These are phyloP conservation scores for Epirrita christyi DNA, from an alignment of 2,888 invertebrate genomes.

Conservation along the genomic window DNA sequence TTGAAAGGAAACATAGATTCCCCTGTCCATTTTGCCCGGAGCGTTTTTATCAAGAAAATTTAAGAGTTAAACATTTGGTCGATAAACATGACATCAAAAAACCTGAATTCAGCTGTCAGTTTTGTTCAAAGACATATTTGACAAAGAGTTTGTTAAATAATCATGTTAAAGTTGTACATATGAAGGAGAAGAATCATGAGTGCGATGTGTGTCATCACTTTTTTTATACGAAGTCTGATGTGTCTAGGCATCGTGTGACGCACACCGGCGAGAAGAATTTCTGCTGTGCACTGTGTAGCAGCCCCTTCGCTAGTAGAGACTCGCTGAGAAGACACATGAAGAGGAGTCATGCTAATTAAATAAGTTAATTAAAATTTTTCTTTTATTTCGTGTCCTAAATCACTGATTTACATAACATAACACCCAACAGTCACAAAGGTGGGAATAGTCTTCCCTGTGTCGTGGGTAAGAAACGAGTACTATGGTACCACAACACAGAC, in stretches of 20 bases:
- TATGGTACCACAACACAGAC: too few species aligned
- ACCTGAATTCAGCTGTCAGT: slow-evolving; percentile 61
- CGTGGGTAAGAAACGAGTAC: too few species aligned
- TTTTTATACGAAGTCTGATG: slow-evolving; percentile 71
- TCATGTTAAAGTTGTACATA: slow-evolving; percentile 69
- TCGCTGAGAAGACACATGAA: slow-evolving; percentile 69
- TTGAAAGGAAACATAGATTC: slow-evolving; percentile 57
- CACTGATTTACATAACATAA: too few species aligned
- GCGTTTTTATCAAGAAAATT: slow-evolving; percentile 63
- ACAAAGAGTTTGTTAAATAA: slow-evolving; percentile 68
- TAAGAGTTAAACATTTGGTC: slow-evolving; percentile 55
- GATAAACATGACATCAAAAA: slow-evolving; percentile 58
- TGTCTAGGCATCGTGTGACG: slow-evolving; percentile 62
- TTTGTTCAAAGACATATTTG: slow-evolving; percentile 66
- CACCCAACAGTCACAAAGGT: too few species aligned
- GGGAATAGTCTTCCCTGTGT: too few species aligned
- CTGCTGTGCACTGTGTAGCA: slow-evolving; percentile 59
- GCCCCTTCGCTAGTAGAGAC: slow-evolving; percentile 66
- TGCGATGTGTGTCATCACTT: slow-evolving; percentile 67
- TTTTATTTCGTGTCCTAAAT: too few species aligned
- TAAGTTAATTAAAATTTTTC: too few species aligned
- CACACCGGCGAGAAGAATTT: slow-evolving; percentile 70
- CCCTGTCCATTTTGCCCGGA: slow-evolving; percentile 63
- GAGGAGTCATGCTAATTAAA: slow-evolving; percentile 58
- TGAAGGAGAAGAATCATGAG: slow-evolving; percentile 67